Evolutionary conservation across 2,113 vertebrate species (phyloP).

Genomic region (Nycticebus coucang): DNA sequence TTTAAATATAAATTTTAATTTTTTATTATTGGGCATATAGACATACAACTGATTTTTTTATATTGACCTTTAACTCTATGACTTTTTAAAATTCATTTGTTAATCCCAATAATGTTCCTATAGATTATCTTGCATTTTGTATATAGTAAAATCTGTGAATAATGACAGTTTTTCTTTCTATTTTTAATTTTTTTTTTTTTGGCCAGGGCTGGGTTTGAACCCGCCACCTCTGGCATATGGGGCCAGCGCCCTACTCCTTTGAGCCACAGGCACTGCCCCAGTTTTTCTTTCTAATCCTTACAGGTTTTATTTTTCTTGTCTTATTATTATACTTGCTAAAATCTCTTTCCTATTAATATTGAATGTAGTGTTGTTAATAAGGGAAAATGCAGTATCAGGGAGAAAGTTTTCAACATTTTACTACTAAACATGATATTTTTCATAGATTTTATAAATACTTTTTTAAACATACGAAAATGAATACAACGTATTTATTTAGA

Average conservation of each 20-base stretch:
- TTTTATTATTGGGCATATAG: background rate
- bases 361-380: background rate
- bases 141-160: background rate
- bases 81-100: background rate
- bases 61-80: background rate
- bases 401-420: background rate
- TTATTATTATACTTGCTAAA: background rate
- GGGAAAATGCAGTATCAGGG: background rate
- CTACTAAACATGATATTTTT: background rate
- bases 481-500: background rate
- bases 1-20: background rate
- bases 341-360: background rate
- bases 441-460: background rate
- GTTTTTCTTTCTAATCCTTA: background rate
- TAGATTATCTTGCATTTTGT: background rate
- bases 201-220: too few relatives aligned
- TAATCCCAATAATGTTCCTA: background rate
- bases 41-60: background rate
- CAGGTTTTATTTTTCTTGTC: background rate
- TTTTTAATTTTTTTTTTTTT: too few relatives aligned
- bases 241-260: too few relatives aligned
- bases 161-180: background rate
- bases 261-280: too few relatives aligned
- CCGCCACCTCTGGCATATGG: too few relatives aligned
- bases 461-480: background rate